phyloP scores from a whole-genome alignment of 2,113 vertebrate genomes.

The Phalacrocorax pelagicus region DNA sequence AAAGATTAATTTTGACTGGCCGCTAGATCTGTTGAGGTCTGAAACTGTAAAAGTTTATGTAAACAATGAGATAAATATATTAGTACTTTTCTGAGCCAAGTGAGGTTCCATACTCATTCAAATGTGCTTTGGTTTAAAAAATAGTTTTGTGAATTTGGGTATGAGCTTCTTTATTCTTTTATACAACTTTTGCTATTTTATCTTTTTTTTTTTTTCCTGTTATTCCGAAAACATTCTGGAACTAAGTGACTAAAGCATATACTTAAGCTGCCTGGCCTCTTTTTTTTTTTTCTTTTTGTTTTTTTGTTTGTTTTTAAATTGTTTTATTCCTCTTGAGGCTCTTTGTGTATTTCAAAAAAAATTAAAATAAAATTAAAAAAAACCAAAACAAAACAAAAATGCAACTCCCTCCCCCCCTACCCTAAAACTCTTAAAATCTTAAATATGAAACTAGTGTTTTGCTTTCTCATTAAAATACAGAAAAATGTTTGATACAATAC shows the following conservation, averaged over 20 bases:
- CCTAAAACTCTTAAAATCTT: constrained; percentile 82
- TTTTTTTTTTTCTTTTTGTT: constrained; percentile 25
- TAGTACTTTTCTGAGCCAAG: constrained; percentile 90
- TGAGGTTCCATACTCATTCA: constrained; percentile 94
- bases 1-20: constrained; percentile 83
- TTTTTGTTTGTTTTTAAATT: constrained; percentile 42
- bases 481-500: constrained; percentile 93
- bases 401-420: constrained; percentile 67
- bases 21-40: constrained; percentile 93
- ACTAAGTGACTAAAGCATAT: constrained; percentile 84
- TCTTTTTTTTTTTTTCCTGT: constrained; percentile 75
- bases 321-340: constrained; percentile 79
- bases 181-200: constrained; percentile 86
- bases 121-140: constrained; percentile 99
- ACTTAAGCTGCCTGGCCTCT: constrained; percentile 84
- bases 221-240: constrained; percentile 87
- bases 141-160: constrained; percentile 98
- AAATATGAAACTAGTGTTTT: constrained; percentile 99
- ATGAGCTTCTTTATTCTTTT: constrained; percentile 88
- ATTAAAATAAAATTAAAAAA: constrained; percentile 76
- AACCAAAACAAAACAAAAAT: not conserved
- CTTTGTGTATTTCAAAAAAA: constrained; percentile 73
- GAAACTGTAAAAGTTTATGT: constrained; percentile 98
- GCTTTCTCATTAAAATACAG: constrained; percentile 97
- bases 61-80: constrained; percentile 99